Evolutionary conservation across 2,797 vertebrate species (phyloP), one percentile per base, ranked within the genome.

Genomic region (Linurgus olivaceus): DNA sequence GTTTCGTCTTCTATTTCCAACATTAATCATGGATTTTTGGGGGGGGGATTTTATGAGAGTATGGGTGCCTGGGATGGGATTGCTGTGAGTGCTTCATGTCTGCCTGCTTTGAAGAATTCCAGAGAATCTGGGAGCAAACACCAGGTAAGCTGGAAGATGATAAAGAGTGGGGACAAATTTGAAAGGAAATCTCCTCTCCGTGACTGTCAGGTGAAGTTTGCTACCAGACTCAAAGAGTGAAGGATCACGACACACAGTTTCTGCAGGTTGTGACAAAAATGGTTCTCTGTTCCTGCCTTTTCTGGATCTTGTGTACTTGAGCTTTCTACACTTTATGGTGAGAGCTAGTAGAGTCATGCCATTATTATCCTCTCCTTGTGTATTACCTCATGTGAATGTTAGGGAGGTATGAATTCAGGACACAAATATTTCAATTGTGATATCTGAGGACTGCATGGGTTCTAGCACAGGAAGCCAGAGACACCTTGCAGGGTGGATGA

Each of bases 171-270:
- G 51, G 42, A 18, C 12, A 71, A 44, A 65, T 85, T 31, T n/a
- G 42, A 47, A 42, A 83, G 33, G 33, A 61, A 66, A 11, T 65
- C 19, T 82, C 17, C 17, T 78, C 21, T 78, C 54, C 45, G 17
- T 70, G 50, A 57, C 38, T 45, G 24, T 58, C 63, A 13, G 25
- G 23, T 40, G 37, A 59, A 55, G 15, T 47, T 77, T 67, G 21
- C 26, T 73, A 25, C 28, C 58, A 72, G 52, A 25, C 9, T 76
- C 1, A 29, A 20, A 35, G 38, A 72, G 5, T 12, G 35, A 65
- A 33, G 11, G 6, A 67, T 52, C 6, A 70, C 1, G 1, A 62
- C 2, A 3, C 0, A 0, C 17, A 48, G 18, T n/a, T 91, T 50
- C 44, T 90, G 35, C 54, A 82, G 6, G 23, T n/a, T 88, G 44